These are phyloP conservation scores for Frieseomelitta varia DNA, from an alignment of 1,140 invertebrate genomes.

Conservation along the genomic window DNA sequence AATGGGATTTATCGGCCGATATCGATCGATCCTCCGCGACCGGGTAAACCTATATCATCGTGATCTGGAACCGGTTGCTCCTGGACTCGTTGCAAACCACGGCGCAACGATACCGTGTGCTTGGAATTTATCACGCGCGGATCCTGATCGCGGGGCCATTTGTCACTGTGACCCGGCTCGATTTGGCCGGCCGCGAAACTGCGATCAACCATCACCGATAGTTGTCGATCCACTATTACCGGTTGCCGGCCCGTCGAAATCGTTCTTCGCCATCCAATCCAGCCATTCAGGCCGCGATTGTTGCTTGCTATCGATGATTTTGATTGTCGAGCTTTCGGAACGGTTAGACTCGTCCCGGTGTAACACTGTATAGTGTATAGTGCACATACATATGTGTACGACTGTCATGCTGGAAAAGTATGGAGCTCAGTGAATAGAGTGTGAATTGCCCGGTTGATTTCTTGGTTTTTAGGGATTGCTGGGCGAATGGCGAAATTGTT, in stretches of 20 bases:
- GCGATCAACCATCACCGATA: constrained; percentile 9
- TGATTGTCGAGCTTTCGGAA: not conserved
- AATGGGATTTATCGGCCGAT: constrained; percentile 67
- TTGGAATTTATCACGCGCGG: constrained; percentile 55
- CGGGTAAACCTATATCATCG: constrained; percentile 55
- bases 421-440: not conserved
- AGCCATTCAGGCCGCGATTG: not conserved
- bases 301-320: not conserved
- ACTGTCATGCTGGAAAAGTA: not conserved
- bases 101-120: constrained; percentile 33
- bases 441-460: not conserved
- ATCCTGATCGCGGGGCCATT: constrained; percentile 43
- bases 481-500: not conserved
- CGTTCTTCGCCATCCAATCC: not conserved
- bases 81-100: constrained; percentile 1
- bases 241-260: not conserved
- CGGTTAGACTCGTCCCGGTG: not conserved
- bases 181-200: constrained; percentile 53
- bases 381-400: not conserved
- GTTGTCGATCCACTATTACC: constrained; percentile 46
- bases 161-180: constrained; percentile 44
- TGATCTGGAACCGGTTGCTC: constrained; percentile 55
- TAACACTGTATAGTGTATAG: not conserved
- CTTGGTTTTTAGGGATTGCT: not conserved
- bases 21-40: constrained; percentile 61